Base-by-base conservation (phyloP, 1,140 invertebrate genomes). In the Ceratoteleas bidentatus region DNA sequence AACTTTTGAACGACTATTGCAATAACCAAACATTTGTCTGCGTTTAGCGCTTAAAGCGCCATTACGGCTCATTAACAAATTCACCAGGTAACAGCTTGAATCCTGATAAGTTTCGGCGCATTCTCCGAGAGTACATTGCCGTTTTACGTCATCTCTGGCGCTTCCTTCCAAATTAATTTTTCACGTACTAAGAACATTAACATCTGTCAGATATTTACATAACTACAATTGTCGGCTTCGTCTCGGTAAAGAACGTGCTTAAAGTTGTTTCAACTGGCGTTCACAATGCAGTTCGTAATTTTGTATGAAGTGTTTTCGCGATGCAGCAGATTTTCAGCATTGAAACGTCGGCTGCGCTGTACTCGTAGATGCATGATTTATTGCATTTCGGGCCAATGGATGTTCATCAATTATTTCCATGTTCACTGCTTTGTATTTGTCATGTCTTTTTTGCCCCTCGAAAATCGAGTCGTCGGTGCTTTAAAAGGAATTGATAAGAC, bases 161-260 rank as follows among this genome's bases (percentile, higher is more conserved):
- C 4, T 24, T 24, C 24, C 24, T 24, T 24, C 4, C 24, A 4
- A 4, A 24, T 24, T 24, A 24, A 24, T 24, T 24, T 24, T 24
- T 24, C 24, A 24, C 24, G 24, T 24, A 24, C 24, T 4, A 24
- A 69, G 49, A 68, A 76, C 64, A 69, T 76, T 69, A 76, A 68
- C 64, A 68, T 76, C 64, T 76, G 73, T 77, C 58, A 50, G 57
- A 38, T 52, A 69, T 62, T 77, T 69, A 69, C 74, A 77, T 77
- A 77, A 77, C 45, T 78, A 78, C 75, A 72, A 72, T 78, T 54
- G 75, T 72, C 65, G 74, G 74, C 74, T 77, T 69, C 74, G 50
- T 62, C 74, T 69, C 16, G 74, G 57, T 64, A 77, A 77, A 69
- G 65, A 69, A 77, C 34, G 62, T 66, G 49, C 73, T 76, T 68